phyloP scores from a whole-genome alignment of 2,888 invertebrate species.

The Spilosoma lubricipeda region DNA sequence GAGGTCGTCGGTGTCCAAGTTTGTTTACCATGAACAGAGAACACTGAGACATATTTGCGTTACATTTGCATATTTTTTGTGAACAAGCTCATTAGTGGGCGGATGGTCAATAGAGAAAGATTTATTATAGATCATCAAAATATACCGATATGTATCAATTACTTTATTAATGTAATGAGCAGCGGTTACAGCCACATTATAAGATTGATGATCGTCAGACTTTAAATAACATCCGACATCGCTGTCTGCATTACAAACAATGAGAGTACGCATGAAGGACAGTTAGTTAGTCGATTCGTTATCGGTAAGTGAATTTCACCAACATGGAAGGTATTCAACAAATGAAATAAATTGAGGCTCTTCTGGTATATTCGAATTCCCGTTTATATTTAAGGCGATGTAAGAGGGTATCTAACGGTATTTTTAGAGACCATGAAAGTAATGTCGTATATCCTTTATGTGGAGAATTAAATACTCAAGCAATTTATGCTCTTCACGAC shows the following conservation, averaged over 20 bases:
- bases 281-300: slow-evolving; percentile 8
- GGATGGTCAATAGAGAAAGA: slow-evolving; percentile 26
- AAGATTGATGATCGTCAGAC: slow-evolving; percentile 39
- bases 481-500: background rate
- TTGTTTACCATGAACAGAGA: slow-evolving; percentile 60
- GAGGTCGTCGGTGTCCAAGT: slow-evolving; percentile 56
- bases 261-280: slow-evolving; percentile 4
- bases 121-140: slow-evolving; percentile 42
- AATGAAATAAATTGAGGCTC: background rate
- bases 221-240: slow-evolving; percentile 19
- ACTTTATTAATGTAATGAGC: slow-evolving; percentile 46
- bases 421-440: background rate
- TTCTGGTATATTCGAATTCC: background rate
- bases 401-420: background rate
- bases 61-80: slow-evolving; percentile 72
- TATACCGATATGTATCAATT: slow-evolving; percentile 44
- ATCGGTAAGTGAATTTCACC: background rate
- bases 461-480: background rate
- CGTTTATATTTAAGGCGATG: background rate
- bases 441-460: background rate
- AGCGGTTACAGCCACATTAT: slow-evolving; percentile 36
- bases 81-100: slow-evolving; percentile 47
- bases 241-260: slow-evolving; percentile 15
- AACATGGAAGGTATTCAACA: background rate
- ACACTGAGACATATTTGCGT: slow-evolving; percentile 61